phyloP scores from a whole-genome alignment of 2,797 vertebrate genomes.

The Heterohyrax brucei region DNA sequence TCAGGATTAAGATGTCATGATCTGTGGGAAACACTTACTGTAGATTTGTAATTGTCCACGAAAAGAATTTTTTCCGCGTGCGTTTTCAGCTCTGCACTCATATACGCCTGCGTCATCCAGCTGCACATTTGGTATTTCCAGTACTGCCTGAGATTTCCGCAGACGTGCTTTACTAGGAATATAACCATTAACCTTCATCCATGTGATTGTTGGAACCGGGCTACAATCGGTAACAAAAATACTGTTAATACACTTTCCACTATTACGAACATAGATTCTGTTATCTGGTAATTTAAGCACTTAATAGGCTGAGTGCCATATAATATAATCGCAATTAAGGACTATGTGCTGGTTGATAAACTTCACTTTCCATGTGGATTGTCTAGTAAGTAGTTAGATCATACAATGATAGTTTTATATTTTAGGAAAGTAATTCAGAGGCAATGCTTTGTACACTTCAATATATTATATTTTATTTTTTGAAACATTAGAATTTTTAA shows the following conservation, averaged over 20 bases:
- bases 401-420: neutral
- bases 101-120: conserved; percentile 97
- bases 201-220: conserved; percentile 98
- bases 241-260: conserved; percentile 83
- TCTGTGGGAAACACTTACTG: conserved; percentile 93
- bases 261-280: conserved; percentile 84
- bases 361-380: conserved; percentile 80
- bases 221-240: conserved; percentile 90
- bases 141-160: conserved; percentile 97
- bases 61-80: conserved; percentile 96
- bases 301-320: conserved; percentile 89
- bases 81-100: conserved; percentile 98
- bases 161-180: conserved; percentile 97
- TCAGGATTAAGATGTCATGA: neutral
- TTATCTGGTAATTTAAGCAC: conserved; percentile 89
- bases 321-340: conserved; percentile 89
- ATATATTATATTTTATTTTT: neutral
- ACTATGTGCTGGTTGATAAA: conserved; percentile 82
- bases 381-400: conserved; percentile 75
- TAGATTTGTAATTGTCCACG: conserved; percentile 98
- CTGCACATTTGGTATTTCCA: conserved; percentile 98
- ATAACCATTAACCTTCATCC: conserved; percentile 98
- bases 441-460: neutral
- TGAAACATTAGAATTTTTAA: conserved; percentile 10
- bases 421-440: conserved; percentile 32